Conservation (phyloP, 1,140 invertebrate genomes). For the Protaetia brevitarsis region DNA sequence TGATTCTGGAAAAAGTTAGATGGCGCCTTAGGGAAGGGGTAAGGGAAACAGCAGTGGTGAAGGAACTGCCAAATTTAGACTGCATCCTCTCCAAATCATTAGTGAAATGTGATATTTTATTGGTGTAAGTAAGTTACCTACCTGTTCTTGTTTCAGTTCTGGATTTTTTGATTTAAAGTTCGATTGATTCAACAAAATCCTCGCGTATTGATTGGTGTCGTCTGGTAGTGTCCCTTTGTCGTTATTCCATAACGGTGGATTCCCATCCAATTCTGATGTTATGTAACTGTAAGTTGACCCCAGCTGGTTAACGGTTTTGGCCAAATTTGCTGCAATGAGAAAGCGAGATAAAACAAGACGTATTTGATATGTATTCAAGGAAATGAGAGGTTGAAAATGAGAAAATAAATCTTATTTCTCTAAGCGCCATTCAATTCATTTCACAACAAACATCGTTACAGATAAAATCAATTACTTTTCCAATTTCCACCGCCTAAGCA, state of each 20-base stretch:
- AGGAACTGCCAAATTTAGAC: too few species aligned
- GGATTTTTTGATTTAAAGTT: slow-evolving; percentile 60
- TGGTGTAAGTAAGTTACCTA: too few species aligned
- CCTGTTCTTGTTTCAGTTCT: slow-evolving; percentile 60
- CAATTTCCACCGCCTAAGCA: too few species aligned
- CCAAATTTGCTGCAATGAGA: slow-evolving; percentile 63
- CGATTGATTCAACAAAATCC: slow-evolving; percentile 65
- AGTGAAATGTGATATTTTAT: too few species aligned
- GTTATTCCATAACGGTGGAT: slow-evolving; percentile 77
- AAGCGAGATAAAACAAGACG: slow-evolving; percentile 8
- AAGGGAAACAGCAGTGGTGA: too few species aligned
- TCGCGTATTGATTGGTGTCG: slow-evolving; percentile 78
- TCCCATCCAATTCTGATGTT: slow-evolving; percentile 72
- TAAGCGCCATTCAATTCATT: too few species aligned
- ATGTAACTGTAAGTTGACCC: slow-evolving; percentile 55
- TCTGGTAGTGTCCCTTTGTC: slow-evolving; percentile 58
- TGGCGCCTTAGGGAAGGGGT: too few species aligned
- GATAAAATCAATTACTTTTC: too few species aligned
- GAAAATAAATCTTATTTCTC: too few species aligned
- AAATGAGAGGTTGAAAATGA: not conserved
- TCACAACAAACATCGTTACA: too few species aligned
- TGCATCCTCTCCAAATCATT: too few species aligned
- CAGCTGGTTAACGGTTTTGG: slow-evolving; percentile 66
- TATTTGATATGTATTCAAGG: not conserved
- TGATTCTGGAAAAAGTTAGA: too few species aligned